These are phyloP conservation scores for Drosophila santomea DNA, from an alignment of 1,140 invertebrate genomes.

Conservation along the genomic window DNA sequence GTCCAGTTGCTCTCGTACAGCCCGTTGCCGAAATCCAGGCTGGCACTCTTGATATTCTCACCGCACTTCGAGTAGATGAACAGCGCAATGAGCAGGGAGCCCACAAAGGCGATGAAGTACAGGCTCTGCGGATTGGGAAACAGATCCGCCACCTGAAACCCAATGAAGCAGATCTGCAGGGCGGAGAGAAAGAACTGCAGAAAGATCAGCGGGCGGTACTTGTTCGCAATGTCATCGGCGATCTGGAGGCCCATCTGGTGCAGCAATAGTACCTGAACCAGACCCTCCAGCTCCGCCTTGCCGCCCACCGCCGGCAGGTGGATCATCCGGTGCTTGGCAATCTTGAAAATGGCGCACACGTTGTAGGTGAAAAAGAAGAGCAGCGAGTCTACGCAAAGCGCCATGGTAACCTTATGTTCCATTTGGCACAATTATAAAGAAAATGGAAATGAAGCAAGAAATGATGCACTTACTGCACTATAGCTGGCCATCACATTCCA, in stretches of 20 bases:
- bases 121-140: conserved; percentile 59
- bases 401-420: conserved; percentile 37
- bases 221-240: conserved; percentile 39
- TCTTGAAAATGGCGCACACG: conserved; percentile 68
- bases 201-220: conserved; percentile 53
- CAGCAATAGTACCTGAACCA: conserved; percentile 49
- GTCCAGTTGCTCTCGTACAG: conserved; percentile 60
- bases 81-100: conserved; percentile 61
- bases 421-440: no score
- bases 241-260: conserved; percentile 62
- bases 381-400: conserved; percentile 64
- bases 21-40: conserved; percentile 53
- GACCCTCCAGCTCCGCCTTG: conserved; percentile 18
- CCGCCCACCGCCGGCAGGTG: conserved; percentile 30
- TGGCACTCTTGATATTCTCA: conserved; percentile 67
- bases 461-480: conserved; percentile 40
- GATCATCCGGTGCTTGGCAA: conserved; percentile 60
- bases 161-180: conserved; percentile 66
- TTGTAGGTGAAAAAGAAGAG: conserved; percentile 69
- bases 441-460: no score
- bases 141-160: conserved; percentile 66
- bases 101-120: conserved; percentile 60
- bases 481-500: conserved; percentile 67
- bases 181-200: conserved; percentile 66
- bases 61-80: conserved; percentile 73